phyloP scores from a whole-genome alignment of 1,140 invertebrate species.

The Bombus difficillimus region DNA sequence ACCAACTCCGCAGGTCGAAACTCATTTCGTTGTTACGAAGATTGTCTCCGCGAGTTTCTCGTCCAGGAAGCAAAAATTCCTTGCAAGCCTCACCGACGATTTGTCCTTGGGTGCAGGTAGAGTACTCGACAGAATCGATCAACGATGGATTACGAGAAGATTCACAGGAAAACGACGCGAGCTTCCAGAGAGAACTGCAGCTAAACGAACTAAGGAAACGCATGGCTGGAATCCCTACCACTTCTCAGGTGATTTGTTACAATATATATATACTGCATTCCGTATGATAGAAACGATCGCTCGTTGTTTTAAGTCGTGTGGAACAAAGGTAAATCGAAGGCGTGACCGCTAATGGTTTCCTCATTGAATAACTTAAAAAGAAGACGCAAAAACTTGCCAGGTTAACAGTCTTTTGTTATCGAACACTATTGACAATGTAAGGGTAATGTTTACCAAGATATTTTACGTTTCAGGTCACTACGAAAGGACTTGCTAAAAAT shows the following conservation, averaged over 20 bases:
- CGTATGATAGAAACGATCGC: conserved; percentile 14
- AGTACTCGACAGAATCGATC: conserved; percentile 73
- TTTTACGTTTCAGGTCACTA: conserved; percentile 52
- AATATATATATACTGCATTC: neutral
- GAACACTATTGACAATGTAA: neutral
- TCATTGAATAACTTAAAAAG: conserved; percentile 19
- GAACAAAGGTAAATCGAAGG: conserved; percentile 58
- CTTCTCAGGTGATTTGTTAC: conserved; percentile 66
- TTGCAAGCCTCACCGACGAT: conserved; percentile 72
- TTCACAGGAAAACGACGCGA: conserved; percentile 69
- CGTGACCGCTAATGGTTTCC: conserved; percentile 61
- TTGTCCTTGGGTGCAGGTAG: conserved; percentile 78
- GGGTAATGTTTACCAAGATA: neutral
- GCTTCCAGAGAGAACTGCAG: conserved; percentile 75
- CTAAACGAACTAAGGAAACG: conserved; percentile 76
- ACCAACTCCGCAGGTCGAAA: conserved; percentile 73
- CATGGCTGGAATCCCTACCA: conserved; percentile 66
- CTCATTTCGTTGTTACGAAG: conserved; percentile 78
- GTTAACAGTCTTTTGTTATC: neutral
- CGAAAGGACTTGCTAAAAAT: conserved; percentile 34
- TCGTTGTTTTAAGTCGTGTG: conserved; percentile 41
- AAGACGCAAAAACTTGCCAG: conserved; percentile 1
- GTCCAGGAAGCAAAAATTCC: conserved; percentile 71
- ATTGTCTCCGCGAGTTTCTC: conserved; percentile 77
- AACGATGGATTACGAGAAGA: conserved; percentile 64